Base-by-base conservation (phyloP, 2,797 vertebrate genomes). In the Enteromius afrohamiltoni region DNA sequence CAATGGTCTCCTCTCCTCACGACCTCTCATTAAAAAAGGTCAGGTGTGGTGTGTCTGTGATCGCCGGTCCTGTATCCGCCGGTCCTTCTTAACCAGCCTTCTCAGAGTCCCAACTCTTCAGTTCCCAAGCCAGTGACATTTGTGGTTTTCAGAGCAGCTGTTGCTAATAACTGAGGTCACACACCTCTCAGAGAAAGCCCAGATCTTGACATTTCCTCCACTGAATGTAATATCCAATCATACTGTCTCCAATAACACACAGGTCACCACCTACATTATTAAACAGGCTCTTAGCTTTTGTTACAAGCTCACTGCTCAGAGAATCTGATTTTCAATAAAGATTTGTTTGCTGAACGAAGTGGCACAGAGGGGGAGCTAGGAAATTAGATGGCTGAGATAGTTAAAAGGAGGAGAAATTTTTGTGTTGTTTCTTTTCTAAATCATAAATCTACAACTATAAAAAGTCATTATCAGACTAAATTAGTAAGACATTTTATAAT, bases 161-260 rank as follows among this genome's bases (percentile, higher is more conserved):
- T 84, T 88, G 86, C 87, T 89, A 89, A 89, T 89, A 89, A 89
- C 86, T 13, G 76, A 79, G 88, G 88, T 88, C 88, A 83, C 40
- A 86, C 80, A 86, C 87, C 88, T 88, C 26, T 55, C 49, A 1
- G 77, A 88, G 68, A 86, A 85, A 85, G 73, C 85, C 69, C 67
- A 81, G 80, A 87, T 83, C 69, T 85, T 89, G 88, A 89, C 88
- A 89, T 89, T 89, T 89, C 77, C 87, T 88, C 58, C 84, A 55
- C 83, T 87, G 79, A 85, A 85, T 82, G 86, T 86, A 89, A 88
- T 88, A 87, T 88, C 86, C 87, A 87, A 89, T 89, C 88, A 88
- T 70, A 87, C 82, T 84, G 82, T 87, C 86, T 88, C 86, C 86
- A 89, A 87, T 89, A 89, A 88, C 86, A 88, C 55, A 49, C 74